Percentiles rank a stretch among this genome's conserved stretches.
These are phyloP conservation scores for Petrolisthes manimaculis DNA, from an alignment of 2,888 invertebrate genomes.

Conservation along the genomic window DNA sequence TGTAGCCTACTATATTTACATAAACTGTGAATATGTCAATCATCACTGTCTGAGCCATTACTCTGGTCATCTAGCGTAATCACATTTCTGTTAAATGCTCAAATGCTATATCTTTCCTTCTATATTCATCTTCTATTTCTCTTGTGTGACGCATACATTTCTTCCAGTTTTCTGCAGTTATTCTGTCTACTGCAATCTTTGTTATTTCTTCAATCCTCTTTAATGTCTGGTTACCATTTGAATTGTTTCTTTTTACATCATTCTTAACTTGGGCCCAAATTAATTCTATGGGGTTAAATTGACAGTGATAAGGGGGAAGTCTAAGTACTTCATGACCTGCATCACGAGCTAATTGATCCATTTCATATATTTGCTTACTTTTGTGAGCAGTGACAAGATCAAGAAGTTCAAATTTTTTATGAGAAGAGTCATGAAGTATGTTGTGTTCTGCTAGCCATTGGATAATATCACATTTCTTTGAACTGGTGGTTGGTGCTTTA, in stretches of 20 bases:
- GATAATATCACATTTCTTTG: conserved; percentile 27
- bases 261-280: conserved; percentile 7
- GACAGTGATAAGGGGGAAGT: conserved; percentile 54
- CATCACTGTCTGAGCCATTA: no score
- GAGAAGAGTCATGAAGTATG: conserved; percentile 14
- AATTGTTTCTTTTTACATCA: not conserved
- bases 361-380: conserved; percentile 24
- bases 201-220: conserved; percentile 15
- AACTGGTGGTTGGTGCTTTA: not conserved
- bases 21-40: no score
- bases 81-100: no score
- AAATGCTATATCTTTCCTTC: not conserved
- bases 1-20: no score
- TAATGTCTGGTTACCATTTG: conserved; percentile 4
- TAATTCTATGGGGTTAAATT: conserved; percentile 49
- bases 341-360: conserved; percentile 36
- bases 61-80: no score
- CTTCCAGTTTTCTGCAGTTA: conserved; percentile 8
- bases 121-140: not conserved
- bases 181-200: conserved; percentile 13
- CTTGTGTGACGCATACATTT: conserved; percentile 2
- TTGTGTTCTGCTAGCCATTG: conserved; percentile 19
- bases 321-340: conserved; percentile 39
- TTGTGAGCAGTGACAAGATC: not conserved
- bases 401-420: conserved; percentile 22